These are phyloP conservation scores for Drosophila virilis DNA, from an alignment of 1,140 invertebrate genomes.

Conservation along the genomic window DNA sequence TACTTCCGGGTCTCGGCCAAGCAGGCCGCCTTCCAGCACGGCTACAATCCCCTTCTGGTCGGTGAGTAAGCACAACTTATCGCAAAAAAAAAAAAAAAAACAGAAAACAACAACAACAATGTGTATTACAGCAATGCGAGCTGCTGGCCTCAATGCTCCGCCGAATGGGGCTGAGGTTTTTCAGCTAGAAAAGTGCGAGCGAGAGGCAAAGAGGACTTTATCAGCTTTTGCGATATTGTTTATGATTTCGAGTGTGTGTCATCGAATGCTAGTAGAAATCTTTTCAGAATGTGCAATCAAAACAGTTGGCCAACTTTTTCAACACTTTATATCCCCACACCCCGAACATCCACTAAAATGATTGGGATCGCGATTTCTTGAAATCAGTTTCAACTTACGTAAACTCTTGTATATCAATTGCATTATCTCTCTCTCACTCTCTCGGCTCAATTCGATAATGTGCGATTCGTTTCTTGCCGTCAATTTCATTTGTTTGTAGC, in stretches of 20 bases:
- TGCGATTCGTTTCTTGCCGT: no score
- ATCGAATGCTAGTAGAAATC: slow-evolving; percentile 13
- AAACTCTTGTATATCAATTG: no score
- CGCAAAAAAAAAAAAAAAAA: slow-evolving; percentile 44
- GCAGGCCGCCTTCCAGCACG: slow-evolving; percentile 85
- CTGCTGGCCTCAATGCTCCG: slow-evolving; percentile 49
- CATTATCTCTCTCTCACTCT: no score
- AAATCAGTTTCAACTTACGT: not conserved
- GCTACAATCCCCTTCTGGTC: slow-evolving; percentile 85
- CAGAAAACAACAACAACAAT: slow-evolving; percentile 1
- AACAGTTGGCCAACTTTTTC: slow-evolving; percentile 34
- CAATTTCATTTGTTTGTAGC: no score
- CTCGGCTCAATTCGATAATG: no score
- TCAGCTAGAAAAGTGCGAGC: slow-evolving; percentile 3
- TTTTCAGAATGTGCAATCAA: slow-evolving; percentile 38
- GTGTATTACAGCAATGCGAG: slow-evolving; percentile 1
- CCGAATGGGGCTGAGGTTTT: slow-evolving; percentile 33
- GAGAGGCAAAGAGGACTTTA: slow-evolving; percentile 41
- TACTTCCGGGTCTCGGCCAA: slow-evolving; percentile 86
- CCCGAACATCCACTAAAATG: no score
- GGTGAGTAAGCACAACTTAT: slow-evolving; percentile 82
- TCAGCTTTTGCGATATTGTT: slow-evolving; percentile 79
- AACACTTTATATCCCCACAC: not conserved
- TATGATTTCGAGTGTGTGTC: slow-evolving; percentile 45
- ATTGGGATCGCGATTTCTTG: no score